These are phyloP conservation scores for Rhynchotus rufescens DNA, from an alignment of 2,797 vertebrate genomes.

Conservation along the genomic window DNA sequence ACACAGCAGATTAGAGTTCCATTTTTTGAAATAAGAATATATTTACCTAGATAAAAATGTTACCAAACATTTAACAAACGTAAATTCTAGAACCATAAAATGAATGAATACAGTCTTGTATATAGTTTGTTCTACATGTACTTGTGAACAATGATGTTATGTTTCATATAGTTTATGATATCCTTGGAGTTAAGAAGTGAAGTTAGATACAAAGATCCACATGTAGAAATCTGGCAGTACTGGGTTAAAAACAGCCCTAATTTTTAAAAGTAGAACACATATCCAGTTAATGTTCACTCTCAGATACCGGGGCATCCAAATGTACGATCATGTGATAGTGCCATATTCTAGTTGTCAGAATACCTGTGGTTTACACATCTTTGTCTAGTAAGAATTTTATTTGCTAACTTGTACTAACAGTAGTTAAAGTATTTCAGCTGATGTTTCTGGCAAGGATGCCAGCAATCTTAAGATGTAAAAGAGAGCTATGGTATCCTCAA, in stretches of 20 bases:
- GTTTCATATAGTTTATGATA: background rate
- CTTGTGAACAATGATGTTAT: background rate
- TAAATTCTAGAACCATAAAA: background rate
- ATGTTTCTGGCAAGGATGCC: slow-evolving; percentile 2
- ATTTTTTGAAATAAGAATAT: background rate
- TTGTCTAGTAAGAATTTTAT: background rate
- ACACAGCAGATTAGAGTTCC: background rate
- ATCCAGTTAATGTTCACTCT: background rate
- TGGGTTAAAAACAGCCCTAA: background rate
- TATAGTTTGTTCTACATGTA: background rate
- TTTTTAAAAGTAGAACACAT: background rate
- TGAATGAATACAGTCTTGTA: background rate
- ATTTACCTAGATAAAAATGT: background rate
- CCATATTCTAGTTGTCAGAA: background rate
- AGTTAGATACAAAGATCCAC: background rate
- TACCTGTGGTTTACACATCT: slow-evolving; percentile 4
- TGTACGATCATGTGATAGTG: background rate
- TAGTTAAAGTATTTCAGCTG: background rate
- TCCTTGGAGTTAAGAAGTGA: background rate
- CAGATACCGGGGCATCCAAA: background rate
- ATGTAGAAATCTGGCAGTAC: background rate
- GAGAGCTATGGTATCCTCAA: background rate
- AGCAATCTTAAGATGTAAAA: background rate
- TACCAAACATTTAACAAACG: background rate
- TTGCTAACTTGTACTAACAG: background rate